Evolutionary conservation across 1,140 invertebrate species (phyloP).

Genomic region (Drosophila mayri): DNA sequence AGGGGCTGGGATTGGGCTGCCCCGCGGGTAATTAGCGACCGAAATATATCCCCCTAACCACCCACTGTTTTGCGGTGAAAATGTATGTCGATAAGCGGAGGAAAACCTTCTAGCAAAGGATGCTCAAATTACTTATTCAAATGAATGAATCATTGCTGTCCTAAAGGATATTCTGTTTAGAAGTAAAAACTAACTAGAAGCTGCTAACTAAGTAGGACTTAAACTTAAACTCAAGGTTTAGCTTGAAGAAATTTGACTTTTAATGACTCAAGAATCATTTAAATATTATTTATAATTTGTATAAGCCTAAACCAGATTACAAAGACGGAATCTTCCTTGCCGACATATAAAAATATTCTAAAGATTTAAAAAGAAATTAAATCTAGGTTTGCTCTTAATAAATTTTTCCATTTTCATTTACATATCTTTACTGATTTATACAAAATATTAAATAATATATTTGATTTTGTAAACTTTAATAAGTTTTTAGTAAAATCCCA

Average conservation of each 20-base stretch:
- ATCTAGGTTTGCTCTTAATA: not conserved
- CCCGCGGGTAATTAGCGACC: constrained; percentile 41
- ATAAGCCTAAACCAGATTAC: not conserved
- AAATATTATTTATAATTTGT: not conserved
- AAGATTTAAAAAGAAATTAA: not conserved
- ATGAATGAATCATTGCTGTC: constrained; percentile 2
- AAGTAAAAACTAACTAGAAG: not conserved
- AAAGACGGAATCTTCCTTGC: too few species aligned
- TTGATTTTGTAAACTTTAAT: not conserved
- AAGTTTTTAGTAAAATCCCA: not conserved
- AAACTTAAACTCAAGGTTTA: not conserved
- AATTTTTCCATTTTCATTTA: not conserved
- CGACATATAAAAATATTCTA: too few species aligned
- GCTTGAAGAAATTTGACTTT: too few species aligned
- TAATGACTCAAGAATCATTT: too few species aligned
- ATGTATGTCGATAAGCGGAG: constrained; percentile 23
- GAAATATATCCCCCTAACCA: constrained; percentile 4
- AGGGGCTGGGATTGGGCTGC: not conserved
- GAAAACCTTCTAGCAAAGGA: not conserved
- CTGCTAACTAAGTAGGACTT: not conserved
- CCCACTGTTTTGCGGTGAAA: constrained; percentile 24
- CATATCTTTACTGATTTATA: not conserved
- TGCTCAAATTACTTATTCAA: constrained; percentile 17
- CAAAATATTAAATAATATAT: not conserved
- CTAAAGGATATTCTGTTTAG: not conserved